Conservation (phyloP, 2,797 vertebrate species). For the Hydrocynus forskahlii region DNA sequence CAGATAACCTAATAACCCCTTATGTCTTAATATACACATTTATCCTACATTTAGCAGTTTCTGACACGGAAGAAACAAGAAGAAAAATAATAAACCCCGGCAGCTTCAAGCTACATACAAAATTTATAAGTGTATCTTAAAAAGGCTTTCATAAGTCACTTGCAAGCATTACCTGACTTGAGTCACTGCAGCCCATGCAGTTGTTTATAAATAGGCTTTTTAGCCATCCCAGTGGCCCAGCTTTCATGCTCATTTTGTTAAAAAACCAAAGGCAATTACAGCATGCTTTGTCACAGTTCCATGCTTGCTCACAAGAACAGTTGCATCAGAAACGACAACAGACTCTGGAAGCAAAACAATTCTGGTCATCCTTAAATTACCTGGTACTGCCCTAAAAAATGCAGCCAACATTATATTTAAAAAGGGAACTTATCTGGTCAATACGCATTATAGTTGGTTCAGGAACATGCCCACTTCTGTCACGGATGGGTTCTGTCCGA, state of each 20-base stretch:
- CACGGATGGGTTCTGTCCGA: too few relatives aligned
- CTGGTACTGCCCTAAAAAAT: too few relatives aligned
- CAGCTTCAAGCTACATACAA: not conserved
- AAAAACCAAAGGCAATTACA: not conserved
- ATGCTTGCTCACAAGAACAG: not conserved
- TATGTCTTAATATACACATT: not conserved
- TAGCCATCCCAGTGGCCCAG: not conserved
- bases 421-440: too few relatives aligned
- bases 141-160: not conserved
- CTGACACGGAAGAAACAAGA: not conserved
- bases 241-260: not conserved
- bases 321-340: not conserved
- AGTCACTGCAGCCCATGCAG: not conserved
- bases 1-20: constrained; percentile 6
- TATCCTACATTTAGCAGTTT: not conserved
- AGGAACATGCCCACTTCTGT: too few relatives aligned
- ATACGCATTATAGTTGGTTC: too few relatives aligned
- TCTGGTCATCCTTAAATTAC: too few relatives aligned
- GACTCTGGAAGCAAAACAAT: not conserved
- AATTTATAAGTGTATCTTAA: not conserved
- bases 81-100: not conserved
- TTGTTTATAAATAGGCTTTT: constrained; percentile 13
- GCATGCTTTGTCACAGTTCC: not conserved
- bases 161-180: not conserved
- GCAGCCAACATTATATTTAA: too few relatives aligned